These are phyloP conservation scores for Oxyruncus cristatus DNA, from an alignment of 2,113 vertebrate genomes.

Conservation along the genomic window DNA sequence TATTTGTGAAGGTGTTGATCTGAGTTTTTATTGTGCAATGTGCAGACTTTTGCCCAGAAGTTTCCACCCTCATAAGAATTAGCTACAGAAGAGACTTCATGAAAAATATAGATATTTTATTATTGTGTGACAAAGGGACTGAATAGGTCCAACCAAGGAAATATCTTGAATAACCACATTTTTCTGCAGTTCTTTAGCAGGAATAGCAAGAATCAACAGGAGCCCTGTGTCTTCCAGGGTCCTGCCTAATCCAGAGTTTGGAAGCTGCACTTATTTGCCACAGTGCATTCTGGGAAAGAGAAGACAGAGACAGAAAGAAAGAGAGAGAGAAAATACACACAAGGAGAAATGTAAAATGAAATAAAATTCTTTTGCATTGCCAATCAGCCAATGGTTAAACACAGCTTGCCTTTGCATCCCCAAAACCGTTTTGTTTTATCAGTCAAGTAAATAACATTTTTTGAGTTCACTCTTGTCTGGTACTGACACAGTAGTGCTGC, in stretches of 20 bases:
- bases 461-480: background rate
- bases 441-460: background rate
- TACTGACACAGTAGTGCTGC: background rate
- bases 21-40: background rate
- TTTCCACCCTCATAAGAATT: background rate
- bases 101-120: background rate
- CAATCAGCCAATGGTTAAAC: background rate
- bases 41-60: background rate
- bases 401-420: background rate
- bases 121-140: background rate
- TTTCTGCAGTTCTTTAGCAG: background rate
- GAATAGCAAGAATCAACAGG: background rate
- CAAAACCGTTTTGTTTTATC: background rate
- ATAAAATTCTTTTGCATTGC: background rate
- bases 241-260: background rate
- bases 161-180: background rate
- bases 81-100: background rate
- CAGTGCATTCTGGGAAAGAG: background rate
- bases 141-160: background rate
- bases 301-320: background rate
- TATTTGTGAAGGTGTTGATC: background rate
- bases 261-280: background rate
- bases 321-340: background rate
- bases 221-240: background rate
- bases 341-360: background rate